Evolutionary conservation across 2,113 vertebrate species (phyloP).

Genomic region (human (Homo sapiens)): GRCh38 chr6:140591501-140592000

Average conservation of each 20-base stretch:
- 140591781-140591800: neutral
- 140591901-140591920: neutral
- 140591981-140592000: slow-evolving; percentile 19
- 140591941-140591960: neutral
- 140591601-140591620: neutral
- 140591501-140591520: neutral
- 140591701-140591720: neutral
- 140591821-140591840: neutral
- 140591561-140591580: neutral
- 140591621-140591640: neutral
- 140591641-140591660: neutral
- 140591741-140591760: neutral
- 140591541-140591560: neutral
- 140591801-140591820: neutral
- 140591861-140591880: neutral
- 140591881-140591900: slow-evolving; percentile 41
- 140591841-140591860: slow-evolving; percentile 24
- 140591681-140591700: neutral
- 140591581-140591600: neutral
- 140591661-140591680: neutral
- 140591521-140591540: neutral
- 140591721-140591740: neutral
- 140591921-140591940: neutral
- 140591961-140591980: neutral
- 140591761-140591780: neutral